Base-by-base conservation (phyloP, 1,140 invertebrate genomes). In the Brachionus koreanus region DNA sequence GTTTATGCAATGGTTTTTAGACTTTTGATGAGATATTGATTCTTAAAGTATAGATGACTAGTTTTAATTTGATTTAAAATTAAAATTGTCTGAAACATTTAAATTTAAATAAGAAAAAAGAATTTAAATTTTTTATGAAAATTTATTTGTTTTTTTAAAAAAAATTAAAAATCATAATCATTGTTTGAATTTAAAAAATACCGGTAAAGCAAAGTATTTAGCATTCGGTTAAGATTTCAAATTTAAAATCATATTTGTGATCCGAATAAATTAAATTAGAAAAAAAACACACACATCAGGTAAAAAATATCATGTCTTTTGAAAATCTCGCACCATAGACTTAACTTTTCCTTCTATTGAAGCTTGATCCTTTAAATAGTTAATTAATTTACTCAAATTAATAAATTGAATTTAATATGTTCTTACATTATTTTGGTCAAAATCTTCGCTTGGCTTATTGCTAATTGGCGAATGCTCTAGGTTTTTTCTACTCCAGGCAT, bases 401-500 rank as follows among this genome's bases (percentile, higher is more conserved):
- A 74, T n/a, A 49, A 25, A n/a, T 67, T 35, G 5, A 16, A 4
- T 37, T 69, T 35, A n/a, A 12, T 2, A 2, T 29, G 12, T 6
- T 1, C 35, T 37, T 69, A 69, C 65, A 13, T 35, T 23, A 69
- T 3, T 37, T 69, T 69, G 29, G 9, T 69, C 42, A 3, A 43
- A 13, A 25, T 29, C 46, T 25, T 74, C 69, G 43, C 19, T 46
- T 19, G 23, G 16, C 23, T 25, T 74, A 3, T 46, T 19, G 9
- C 19, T 46, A 2, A 35, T 10, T 4, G 69, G 12, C 19, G 42
- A 25, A 43, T 25, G 29, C 19, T 74, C 67, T 16, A 42, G 10
- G 46, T 74, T 74, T 46, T 74, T 74, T 46, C 12, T 23, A 39
- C 42, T 74, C 69, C 76, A 79, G 57, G 76, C 76, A 35, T 23